Evolutionary conservation across 1,140 invertebrate genomes (phyloP).

Genomic region (Dreissena polymorpha): DNA sequence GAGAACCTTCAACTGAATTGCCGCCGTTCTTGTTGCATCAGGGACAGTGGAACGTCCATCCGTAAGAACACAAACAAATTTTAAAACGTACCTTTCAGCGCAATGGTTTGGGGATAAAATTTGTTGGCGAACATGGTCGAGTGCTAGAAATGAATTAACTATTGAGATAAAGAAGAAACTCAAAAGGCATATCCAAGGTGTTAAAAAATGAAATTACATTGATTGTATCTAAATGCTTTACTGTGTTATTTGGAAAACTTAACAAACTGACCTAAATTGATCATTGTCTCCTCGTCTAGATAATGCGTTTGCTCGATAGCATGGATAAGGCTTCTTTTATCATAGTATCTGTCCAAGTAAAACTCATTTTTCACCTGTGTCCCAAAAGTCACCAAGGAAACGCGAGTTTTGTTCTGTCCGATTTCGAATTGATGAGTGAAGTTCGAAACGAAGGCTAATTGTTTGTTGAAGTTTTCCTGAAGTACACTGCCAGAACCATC

Average conservation of each 20-base stretch:
- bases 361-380: conserved; percentile 38
- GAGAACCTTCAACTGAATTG: not conserved
- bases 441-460: conserved; percentile 61
- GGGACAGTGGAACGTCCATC: conserved; percentile 42
- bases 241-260: too few species aligned
- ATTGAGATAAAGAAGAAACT: too few species aligned
- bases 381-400: conserved; percentile 56
- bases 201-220: too few species aligned
- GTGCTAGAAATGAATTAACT: conserved; percentile 8
- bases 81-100: conserved; percentile 29
- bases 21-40: conserved; percentile 25
- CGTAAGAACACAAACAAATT: conserved; percentile 50
- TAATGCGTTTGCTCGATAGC: conserved; percentile 51
- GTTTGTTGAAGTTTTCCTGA: conserved; percentile 56
- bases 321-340: conserved; percentile 35
- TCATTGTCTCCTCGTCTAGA: conserved; percentile 52
- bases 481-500: conserved; percentile 64
- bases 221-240: too few species aligned
- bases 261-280: conserved; percentile 34
- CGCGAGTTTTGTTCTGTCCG: conserved; percentile 45
- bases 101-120: conserved; percentile 7
- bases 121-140: conserved; percentile 29
- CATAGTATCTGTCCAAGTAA: conserved; percentile 53
- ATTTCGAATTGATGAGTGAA: conserved; percentile 61
- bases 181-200: too few species aligned